Conservation (phyloP, 2,113 vertebrate species). For the Mohoua ochrocephala region DNA sequence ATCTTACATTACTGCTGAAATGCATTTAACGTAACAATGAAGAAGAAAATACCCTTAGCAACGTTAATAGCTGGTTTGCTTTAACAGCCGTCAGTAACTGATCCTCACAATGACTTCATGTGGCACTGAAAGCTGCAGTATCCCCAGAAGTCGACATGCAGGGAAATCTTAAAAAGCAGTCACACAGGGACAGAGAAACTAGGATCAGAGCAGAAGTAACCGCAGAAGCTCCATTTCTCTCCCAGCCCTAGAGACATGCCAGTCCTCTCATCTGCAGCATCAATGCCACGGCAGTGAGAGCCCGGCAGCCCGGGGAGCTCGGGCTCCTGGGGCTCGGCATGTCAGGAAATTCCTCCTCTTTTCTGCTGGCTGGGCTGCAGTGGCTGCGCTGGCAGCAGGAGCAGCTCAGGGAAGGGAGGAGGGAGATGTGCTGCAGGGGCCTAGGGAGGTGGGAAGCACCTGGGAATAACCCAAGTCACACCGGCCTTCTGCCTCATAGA, state of each 20-base stretch:
- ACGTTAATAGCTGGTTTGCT: background rate
- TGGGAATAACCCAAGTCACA: background rate
- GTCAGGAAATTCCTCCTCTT: background rate
- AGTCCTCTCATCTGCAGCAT: background rate
- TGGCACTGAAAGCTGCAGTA: background rate
- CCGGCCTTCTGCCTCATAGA: background rate
- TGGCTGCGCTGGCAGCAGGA: rapidly evolving
- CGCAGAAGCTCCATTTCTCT: background rate
- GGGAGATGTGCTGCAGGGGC: background rate
- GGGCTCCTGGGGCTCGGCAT: rapidly evolving
- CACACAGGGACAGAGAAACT: background rate
- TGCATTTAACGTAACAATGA: background rate
- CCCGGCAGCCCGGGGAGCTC: background rate
- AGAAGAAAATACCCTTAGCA: background rate
- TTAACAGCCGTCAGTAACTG: background rate
- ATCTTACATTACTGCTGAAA: background rate
- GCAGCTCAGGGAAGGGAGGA: background rate
- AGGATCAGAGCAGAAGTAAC: background rate
- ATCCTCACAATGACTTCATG: background rate
- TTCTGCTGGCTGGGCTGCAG: background rate
- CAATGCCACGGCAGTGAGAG: background rate
- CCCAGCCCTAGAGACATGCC: background rate
- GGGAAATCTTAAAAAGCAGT: background rate
- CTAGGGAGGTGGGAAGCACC: background rate
- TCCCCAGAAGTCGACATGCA: background rate